Evolutionary conservation across 2,113 vertebrate genomes (phyloP).

Genomic region (Nematolebias whitei): DNA sequence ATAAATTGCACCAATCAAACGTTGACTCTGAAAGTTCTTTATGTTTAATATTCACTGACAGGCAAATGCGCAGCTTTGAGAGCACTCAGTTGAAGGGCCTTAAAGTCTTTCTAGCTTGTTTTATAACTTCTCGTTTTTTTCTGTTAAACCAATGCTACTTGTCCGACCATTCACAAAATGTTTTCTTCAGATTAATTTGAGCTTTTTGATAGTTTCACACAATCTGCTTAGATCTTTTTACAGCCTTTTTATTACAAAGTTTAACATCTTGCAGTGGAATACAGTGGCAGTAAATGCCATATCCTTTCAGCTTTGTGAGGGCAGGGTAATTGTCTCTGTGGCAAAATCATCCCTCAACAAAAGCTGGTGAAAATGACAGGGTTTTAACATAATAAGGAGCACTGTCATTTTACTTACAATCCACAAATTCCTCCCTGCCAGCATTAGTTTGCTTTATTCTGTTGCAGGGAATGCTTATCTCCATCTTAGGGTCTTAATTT

Average conservation of each 20-base stretch:
- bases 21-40: conserved; percentile 30
- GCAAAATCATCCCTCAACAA: conserved; percentile 69
- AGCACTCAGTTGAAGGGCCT: conserved; percentile 42
- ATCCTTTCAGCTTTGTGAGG: conserved; percentile 61
- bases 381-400: conserved; percentile 68
- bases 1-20: conserved; percentile 13
- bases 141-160: conserved; percentile 13
- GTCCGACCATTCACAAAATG: conserved; percentile 12
- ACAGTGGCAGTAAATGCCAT: conserved; percentile 65
- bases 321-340: conserved; percentile 68
- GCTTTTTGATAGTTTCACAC: conserved; percentile 58
- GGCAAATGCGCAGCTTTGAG: conserved; percentile 37
- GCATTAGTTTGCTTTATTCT: conserved; percentile 45
- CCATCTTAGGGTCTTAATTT: conserved; percentile 43
- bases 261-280: conserved; percentile 54
- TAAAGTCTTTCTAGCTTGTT: conserved; percentile 36
- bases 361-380: conserved; percentile 67
- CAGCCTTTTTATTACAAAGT: conserved; percentile 61
- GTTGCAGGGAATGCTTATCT: conserved; percentile 52
- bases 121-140: conserved; percentile 50
- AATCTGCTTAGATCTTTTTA: conserved; percentile 52
- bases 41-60: conserved; percentile 32
- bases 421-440: conserved; percentile 36
- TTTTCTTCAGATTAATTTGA: conserved; percentile 61
- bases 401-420: conserved; percentile 45